These are phyloP conservation scores for Hydrozoanthus tunicans DNA, from an alignment of 64 coral and sea anemone species.

Conservation along the genomic window DNA sequence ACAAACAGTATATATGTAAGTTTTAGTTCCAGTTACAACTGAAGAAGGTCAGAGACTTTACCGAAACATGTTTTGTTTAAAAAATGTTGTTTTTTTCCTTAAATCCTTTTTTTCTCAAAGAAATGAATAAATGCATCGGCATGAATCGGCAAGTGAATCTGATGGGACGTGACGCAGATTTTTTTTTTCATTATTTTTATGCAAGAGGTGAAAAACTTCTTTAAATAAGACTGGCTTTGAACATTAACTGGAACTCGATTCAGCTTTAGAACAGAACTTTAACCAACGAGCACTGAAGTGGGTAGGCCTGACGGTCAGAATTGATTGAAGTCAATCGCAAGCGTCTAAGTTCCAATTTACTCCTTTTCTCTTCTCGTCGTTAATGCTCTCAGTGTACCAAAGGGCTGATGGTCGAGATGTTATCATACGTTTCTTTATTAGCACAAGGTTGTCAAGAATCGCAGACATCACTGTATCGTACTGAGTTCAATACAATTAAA, in stretches of 20 bases:
- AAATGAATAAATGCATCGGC: conserved; percentile 32
- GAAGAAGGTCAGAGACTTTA: too few species aligned
- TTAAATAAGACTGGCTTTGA: conserved; percentile 28
- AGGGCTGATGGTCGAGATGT: conserved; percentile 21
- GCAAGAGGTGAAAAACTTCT: conserved; percentile 41
- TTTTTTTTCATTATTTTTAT: conserved; percentile 33
- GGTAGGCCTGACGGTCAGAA: conserved; percentile 15
- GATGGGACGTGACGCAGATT: conserved; percentile 33
- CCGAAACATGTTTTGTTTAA: too few species aligned
- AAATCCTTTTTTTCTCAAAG: conserved; percentile 32
- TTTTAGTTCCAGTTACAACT: too few species aligned
- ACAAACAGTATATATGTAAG: too few species aligned
- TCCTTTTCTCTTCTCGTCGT: conserved; percentile 33
- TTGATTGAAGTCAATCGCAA: conserved; percentile 28
- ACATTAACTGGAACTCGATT: conserved; percentile 22
- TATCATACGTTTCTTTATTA: background rate
- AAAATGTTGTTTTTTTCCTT: too few species aligned
- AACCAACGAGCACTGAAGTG: conserved; percentile 12
- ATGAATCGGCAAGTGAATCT: conserved; percentile 44
- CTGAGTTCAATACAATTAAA: conserved; percentile 10
- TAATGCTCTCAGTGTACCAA: conserved; percentile 39
- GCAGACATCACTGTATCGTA: conserved; percentile 33
- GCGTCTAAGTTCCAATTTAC: conserved; percentile 42
- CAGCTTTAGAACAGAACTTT: conserved; percentile 5
- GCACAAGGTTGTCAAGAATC: background rate